phyloP scores from a whole-genome alignment of 2,888 invertebrate genomes.

The Ernsta delagoae region DNA sequence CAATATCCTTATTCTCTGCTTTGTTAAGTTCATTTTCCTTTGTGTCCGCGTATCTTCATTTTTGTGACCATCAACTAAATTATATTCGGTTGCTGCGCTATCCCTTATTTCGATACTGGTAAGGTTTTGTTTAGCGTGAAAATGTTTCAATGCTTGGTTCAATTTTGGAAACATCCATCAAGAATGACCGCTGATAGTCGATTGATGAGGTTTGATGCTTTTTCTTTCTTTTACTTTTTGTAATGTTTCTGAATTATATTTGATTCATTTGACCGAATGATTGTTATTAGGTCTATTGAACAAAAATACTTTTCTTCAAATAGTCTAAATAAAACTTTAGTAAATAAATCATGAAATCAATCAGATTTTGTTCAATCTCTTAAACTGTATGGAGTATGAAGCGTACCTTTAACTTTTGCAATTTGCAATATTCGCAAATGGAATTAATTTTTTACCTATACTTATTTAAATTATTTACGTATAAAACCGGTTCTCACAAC shows the following conservation, averaged over 20 bases:
- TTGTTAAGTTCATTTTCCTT: conserved; percentile 15
- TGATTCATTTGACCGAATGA: neutral
- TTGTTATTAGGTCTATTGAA: neutral
- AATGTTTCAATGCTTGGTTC: neutral
- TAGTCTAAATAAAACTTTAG: too few species aligned
- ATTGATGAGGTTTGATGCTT: conserved; percentile 3
- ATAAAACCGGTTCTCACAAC: neutral
- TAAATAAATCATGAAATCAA: too few species aligned
- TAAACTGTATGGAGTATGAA: too few species aligned
- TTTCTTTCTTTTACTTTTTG: neutral
- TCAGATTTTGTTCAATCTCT: too few species aligned
- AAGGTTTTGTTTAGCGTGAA: neutral
- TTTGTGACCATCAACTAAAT: neutral
- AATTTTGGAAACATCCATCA: conserved; percentile 10
- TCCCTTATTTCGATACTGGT: neutral
- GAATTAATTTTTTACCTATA: too few species aligned
- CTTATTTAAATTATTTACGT: neutral
- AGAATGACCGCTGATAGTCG: conserved; percentile 7
- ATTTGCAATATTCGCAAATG: too few species aligned
- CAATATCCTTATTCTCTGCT: conserved; percentile 3
- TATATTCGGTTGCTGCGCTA: neutral
- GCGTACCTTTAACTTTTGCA: too few species aligned
- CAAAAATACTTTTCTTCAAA: too few species aligned
- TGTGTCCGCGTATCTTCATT: neutral
- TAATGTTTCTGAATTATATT: neutral